Evolutionary conservation across 2,113 vertebrate genomes (phyloP), one percentile per base, ranked within the genome.

Genomic region (Seriola quinqueradiata): DNA sequence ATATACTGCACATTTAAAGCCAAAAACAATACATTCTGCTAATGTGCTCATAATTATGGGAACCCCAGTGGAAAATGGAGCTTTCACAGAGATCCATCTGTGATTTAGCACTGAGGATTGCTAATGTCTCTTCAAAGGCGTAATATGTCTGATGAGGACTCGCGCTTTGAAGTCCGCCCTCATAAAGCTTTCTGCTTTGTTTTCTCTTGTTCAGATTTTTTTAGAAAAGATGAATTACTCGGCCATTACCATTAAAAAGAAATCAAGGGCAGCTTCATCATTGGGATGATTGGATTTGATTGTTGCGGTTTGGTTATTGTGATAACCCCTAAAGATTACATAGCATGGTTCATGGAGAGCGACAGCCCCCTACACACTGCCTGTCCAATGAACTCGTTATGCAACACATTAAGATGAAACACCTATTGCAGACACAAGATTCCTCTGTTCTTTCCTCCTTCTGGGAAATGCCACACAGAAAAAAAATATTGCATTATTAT

Each of bases 151-250:
- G 90, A 91, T 91, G 87, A 90, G 85, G 78, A 77, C 63, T 81
- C 17, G 0, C 0, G 68, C 90, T 94, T 93, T 92, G 89, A 94
- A 90, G 92, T 89, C 72, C 83, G 85, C 81, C 69, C 83, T 83
- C 74, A 58, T 54, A 38, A 70, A 78, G 81, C 85, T 81, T 84
- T 57, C 64, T 79, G 82, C 83, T 84, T 86, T 80, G 82, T 87
- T 89, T 90, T 68, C 87, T 82, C 84, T 87, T 83, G 84, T 88
- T 86, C 80, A 64, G 63, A 32, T 67, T 87, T 83, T 87, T 83
- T 74, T 14, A 72, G 58, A 85, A 81, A 79, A 79, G 81, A 86
- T 85, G 63, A 86, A 90, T 83, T 82, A 75, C 79, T 70, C 16
- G 2, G 17, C 65, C 60, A 85, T 85, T 89, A 74, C 59, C 83